Percentiles rank a stretch among this genome's conserved stretches.
Conservation (phyloP, 2,888 invertebrate genomes). For the Eupithecia insigniata region DNA sequence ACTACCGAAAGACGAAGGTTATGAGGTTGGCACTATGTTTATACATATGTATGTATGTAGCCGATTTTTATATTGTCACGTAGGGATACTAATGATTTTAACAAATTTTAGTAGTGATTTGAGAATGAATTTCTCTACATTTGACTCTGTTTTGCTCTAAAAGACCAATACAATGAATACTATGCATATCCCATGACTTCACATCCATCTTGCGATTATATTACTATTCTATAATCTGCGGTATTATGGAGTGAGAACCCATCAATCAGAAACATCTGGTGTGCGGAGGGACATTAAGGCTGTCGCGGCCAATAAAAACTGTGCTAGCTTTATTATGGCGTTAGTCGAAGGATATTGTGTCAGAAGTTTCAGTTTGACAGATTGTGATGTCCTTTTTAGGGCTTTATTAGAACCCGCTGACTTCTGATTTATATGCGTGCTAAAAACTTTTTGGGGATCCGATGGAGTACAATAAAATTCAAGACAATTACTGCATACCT, state of each 20-base stretch:
- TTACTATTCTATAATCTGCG: conserved; percentile 16
- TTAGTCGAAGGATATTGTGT: conserved; percentile 15
- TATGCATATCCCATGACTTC: conserved; percentile 48
- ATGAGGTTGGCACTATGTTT: too few relatives aligned
- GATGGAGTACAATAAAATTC: not conserved
- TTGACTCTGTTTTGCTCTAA: not conserved
- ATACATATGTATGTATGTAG: too few relatives aligned
- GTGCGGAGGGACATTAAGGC: conserved; percentile 42
- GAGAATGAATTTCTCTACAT: too few relatives aligned
- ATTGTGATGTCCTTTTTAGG: conserved; percentile 9
- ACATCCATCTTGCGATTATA: conserved; percentile 61
- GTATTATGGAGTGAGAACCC: conserved; percentile 56
- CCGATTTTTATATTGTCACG: too few relatives aligned
- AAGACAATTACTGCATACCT: not conserved
- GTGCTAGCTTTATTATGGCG: conserved; percentile 12
- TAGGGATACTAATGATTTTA: too few relatives aligned
- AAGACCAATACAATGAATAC: not conserved
- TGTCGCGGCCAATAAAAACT: conserved; percentile 30
- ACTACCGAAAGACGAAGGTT: too few relatives aligned
- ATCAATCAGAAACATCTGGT: conserved; percentile 74
- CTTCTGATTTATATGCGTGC: not conserved
- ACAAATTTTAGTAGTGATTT: too few relatives aligned
- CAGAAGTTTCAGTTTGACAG: conserved; percentile 6
- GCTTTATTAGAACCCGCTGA: not conserved
- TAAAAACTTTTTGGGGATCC: not conserved